Percentiles rank a stretch among this genome's conserved stretches.
phyloP scores from a whole-genome alignment of 2,113 vertebrate species.

The Gavialis gangeticus region DNA sequence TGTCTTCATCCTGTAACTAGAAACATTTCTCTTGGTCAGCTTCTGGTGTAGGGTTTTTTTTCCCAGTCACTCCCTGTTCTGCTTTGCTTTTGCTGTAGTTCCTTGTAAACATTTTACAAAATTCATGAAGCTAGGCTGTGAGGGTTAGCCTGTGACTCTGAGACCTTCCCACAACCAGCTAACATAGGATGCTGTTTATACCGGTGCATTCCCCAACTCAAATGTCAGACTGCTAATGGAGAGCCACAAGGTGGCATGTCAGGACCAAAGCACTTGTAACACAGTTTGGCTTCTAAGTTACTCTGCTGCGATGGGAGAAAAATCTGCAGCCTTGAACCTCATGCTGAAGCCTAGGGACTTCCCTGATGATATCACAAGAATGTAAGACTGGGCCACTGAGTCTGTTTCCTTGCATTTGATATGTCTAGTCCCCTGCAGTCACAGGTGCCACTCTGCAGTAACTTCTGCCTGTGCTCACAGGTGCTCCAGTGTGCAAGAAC shows the following conservation, averaged over 20 bases:
- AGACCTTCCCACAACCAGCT: neutral
- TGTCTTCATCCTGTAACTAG: fast-evolving
- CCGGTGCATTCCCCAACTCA: neutral
- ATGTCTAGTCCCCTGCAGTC: too few species aligned
- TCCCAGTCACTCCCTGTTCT: neutral
- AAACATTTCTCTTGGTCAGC: neutral
- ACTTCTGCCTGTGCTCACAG: too few species aligned
- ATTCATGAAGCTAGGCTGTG: neutral
- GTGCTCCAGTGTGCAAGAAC: too few species aligned
- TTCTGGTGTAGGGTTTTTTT: neutral
- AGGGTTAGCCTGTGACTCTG: neutral
- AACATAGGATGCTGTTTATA: neutral
- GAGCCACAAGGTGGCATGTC: neutral
- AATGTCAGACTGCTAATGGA: fast-evolving
- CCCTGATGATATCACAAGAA: neutral
- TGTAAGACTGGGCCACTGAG: too few species aligned
- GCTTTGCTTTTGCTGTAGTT: neutral
- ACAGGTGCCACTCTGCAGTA: too few species aligned
- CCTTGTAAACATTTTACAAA: neutral
- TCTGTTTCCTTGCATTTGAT: too few species aligned
- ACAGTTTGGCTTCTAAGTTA: neutral
- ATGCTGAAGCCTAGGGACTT: neutral
- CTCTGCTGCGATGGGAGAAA: neutral
- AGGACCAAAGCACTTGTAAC: neutral
- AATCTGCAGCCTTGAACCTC: neutral